Evolutionary conservation across 1,140 invertebrate genomes (phyloP), one percentile per base, ranked within the genome.

Genomic region (Linepithema humile): DNA sequence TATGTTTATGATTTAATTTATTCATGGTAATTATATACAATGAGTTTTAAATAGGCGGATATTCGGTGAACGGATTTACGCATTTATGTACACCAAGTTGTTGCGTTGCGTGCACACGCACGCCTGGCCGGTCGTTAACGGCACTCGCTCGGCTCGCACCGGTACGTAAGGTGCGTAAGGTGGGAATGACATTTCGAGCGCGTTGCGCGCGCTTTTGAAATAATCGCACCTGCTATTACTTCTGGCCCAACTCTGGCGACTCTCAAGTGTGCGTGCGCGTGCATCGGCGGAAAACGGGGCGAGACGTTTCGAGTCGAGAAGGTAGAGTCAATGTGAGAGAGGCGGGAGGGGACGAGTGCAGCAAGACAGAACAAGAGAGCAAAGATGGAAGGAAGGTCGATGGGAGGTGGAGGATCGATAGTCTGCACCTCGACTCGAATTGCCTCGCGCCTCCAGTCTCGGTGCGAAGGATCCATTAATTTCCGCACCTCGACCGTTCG

Each of bases 161-260:
- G 65, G 59, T 60, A 65, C 29, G 45, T 45, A 9, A 15, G 10
- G 43, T 40, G 50, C 70, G 45, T 45, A 65, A 75, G 53, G 40
- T 70, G 65, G 83, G 82, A 91, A 90, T 91, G 91, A 90, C 90
- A 91, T 90, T 91, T 91, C 82, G 86, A 73, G 23, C 73, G 80
- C 38, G 85, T 88, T 87, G 88, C 85, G 78, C 85, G 70, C 89
- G 84, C 77, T 87, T 85, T 89, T 78, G 84, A 88, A 35, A 84
- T 88, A 88, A 90, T 90, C 85, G 89, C 91, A 91, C 88, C 88
- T 91, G 91, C 85, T 78, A 75, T 67, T 78, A 69, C 64, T 82
- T 65, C 57, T 35, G 64, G 77, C 53, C 50, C 17, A 59, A 43
- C 4, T 38, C 29, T 9, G 29, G 38, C 53, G 64, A 64, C 35